Conservation (phyloP, 23 tunicate species). For the Corella eumyota region DNA sequence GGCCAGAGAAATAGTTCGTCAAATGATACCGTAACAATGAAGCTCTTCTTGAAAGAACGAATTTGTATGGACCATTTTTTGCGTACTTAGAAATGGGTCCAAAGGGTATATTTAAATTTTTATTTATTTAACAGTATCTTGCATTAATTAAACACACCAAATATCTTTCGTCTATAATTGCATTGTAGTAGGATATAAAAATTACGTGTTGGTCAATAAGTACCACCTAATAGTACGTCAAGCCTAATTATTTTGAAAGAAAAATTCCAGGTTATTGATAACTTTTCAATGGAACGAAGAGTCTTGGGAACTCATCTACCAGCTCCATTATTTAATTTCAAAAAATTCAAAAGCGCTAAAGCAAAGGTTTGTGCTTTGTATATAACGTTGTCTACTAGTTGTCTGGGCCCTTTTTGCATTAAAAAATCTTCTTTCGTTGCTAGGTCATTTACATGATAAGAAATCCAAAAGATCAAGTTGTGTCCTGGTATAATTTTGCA, state of each 20-base stretch:
- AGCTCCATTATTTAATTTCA: neutral
- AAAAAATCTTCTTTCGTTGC: too few species aligned
- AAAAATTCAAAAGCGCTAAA: neutral
- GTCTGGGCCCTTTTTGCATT: too few species aligned
- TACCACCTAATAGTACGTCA: too few species aligned
- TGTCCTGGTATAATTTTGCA: conserved; percentile 8
- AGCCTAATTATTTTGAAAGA: too few species aligned
- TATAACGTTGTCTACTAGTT: too few species aligned
- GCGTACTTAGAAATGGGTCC: neutral
- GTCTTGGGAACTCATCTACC: conserved; percentile 5
- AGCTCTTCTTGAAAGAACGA: neutral
- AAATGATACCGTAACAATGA: conserved; percentile 2
- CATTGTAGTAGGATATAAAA: too few species aligned
- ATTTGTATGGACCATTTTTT: neutral
- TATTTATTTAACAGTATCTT: too few species aligned
- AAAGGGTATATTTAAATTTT: too few species aligned
- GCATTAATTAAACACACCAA: too few species aligned
- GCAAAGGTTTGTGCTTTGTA: neutral
- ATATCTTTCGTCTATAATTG: too few species aligned
- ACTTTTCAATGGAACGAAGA: neutral
- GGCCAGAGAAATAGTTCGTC: conserved; percentile 5
- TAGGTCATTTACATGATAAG: conserved; percentile 11
- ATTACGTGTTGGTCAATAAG: too few species aligned
- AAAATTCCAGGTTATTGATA: neutral
- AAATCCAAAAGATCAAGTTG: conserved; percentile 16